Percentiles rank a stretch among this genome's conserved stretches.
Evolutionary conservation across 2,113 vertebrate species (phyloP).

Genomic region (Nothoprocta pentlandii): DNA sequence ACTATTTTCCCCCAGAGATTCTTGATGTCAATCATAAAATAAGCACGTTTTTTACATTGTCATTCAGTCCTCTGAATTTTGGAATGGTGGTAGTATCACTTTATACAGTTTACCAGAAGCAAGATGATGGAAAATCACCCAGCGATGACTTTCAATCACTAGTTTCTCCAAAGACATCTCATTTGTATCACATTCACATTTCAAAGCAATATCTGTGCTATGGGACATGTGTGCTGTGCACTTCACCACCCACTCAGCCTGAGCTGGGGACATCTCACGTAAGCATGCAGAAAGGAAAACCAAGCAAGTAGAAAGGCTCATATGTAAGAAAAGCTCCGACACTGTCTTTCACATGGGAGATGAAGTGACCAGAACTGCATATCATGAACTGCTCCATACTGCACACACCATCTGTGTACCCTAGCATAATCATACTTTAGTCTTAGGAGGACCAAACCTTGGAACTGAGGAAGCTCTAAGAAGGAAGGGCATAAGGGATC

Average conservation of each 20-base stretch:
- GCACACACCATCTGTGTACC: not conserved
- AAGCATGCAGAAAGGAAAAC: not conserved
- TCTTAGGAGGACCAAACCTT: fast-evolving
- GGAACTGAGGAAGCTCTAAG: not conserved
- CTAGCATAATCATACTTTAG: not conserved
- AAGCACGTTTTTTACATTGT: not conserved
- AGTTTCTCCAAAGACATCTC: not conserved
- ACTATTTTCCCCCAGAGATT: not conserved
- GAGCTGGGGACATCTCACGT: not conserved
- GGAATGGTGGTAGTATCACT: not conserved
- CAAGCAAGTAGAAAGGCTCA: not conserved
- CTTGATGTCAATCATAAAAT: not conserved
- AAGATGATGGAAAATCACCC: not conserved
- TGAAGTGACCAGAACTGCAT: not conserved
- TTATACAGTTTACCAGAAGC: not conserved
- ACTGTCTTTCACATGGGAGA: not conserved
- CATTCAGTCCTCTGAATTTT: not conserved
- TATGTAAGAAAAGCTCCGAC: not conserved
- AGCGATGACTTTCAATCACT: not conserved
- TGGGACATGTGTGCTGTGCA: not conserved
- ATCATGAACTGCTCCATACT: fast-evolving
- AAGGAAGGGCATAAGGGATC: not conserved
- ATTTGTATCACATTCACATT: not conserved
- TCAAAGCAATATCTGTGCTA: not conserved
- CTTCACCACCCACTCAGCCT: not conserved